Evolutionary conservation across 2,113 vertebrate genomes (phyloP).

Genomic region (Garra rufa): DNA sequence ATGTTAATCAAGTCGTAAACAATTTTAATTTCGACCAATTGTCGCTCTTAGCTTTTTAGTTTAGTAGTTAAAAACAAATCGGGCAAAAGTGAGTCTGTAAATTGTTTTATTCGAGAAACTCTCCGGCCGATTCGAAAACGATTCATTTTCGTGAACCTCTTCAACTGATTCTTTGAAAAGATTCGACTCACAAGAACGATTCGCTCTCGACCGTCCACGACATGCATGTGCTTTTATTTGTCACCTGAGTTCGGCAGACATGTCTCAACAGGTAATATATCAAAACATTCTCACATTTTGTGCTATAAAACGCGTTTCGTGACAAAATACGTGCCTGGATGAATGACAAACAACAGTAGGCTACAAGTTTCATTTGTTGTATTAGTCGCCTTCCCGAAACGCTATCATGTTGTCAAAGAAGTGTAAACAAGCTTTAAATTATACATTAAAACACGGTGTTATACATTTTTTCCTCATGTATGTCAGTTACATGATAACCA

Average conservation of each 20-base stretch:
- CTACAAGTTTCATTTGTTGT: background rate
- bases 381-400: background rate
- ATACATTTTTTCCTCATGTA: background rate
- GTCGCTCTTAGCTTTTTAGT: background rate
- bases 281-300: background rate
- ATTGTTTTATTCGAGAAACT: background rate
- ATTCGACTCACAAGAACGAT: background rate
- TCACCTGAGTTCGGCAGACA: background rate
- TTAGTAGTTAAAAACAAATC: background rate
- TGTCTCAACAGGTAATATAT: conserved; percentile 23
- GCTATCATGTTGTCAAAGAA: background rate
- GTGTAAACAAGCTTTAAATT: background rate
- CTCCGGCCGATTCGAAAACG: background rate
- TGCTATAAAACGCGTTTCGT: background rate
- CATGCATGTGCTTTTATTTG: background rate
- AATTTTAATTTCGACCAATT: too few species aligned
- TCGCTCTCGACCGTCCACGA: background rate
- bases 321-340: background rate
- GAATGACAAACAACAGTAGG: background rate
- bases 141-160: background rate
- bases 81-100: background rate
- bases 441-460: background rate
- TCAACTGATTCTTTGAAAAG: background rate
- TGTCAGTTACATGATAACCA: background rate
- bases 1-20: too few species aligned